Conservation (phyloP, 2,888 invertebrate genomes). For the Ectobius pallidus region DNA sequence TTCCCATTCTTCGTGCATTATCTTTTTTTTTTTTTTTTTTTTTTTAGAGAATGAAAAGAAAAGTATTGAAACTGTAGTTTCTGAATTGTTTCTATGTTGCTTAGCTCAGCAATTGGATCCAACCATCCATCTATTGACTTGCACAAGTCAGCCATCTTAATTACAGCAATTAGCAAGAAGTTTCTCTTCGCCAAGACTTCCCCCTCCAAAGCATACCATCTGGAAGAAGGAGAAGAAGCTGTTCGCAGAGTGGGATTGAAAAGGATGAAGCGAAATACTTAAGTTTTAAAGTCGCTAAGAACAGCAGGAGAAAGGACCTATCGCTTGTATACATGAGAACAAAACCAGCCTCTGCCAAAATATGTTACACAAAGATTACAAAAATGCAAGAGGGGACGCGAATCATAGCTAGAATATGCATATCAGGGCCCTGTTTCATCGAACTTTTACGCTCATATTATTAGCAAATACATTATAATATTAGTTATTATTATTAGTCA, state of each 20-base stretch:
- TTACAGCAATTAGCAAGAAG: slow-evolving; percentile 40
- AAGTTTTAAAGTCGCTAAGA: slow-evolving; percentile 22
- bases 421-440: too few relatives aligned
- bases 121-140: slow-evolving; percentile 38
- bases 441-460: too few relatives aligned
- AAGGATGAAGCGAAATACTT: slow-evolving; percentile 23
- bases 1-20: neutral
- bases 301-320: neutral
- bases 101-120: slow-evolving; percentile 34
- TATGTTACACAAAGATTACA: slow-evolving; percentile 3
- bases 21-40: neutral
- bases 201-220: slow-evolving; percentile 11
- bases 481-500: too few relatives aligned
- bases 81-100: slow-evolving; percentile 30
- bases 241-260: neutral
- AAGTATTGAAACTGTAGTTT: too few relatives aligned
- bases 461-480: too few relatives aligned
- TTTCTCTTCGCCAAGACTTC: slow-evolving; percentile 33
- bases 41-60: too few relatives aligned
- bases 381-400: neutral
- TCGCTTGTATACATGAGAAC: slow-evolving; percentile 12
- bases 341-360: slow-evolving; percentile 13
- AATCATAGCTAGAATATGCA: too few relatives aligned
- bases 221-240: slow-evolving; percentile 1
- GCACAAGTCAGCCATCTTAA: slow-evolving; percentile 40